phyloP scores from a whole-genome alignment of 2,888 invertebrate species.

The Hanleya hanleyi region DNA sequence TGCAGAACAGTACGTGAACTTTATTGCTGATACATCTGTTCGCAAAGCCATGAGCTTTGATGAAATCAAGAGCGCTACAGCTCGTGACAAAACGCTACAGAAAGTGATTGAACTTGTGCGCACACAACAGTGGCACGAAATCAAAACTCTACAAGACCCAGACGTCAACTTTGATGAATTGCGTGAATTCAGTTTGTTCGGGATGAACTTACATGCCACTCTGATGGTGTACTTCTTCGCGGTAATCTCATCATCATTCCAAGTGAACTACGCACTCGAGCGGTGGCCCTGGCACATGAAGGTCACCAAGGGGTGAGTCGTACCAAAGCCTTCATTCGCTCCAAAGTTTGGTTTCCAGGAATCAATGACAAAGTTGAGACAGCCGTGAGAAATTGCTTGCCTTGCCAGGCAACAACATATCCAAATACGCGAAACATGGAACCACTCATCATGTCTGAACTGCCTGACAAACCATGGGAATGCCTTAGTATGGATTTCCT shows the following conservation, averaged over 20 bases:
- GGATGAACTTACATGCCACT: slow-evolving; percentile 6
- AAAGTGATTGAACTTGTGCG: slow-evolving; percentile 1
- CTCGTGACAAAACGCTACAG: not conserved
- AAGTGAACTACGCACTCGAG: not conserved
- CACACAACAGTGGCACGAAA: not conserved
- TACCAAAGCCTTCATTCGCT: too few relatives aligned
- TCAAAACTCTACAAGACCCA: not conserved
- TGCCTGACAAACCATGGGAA: slow-evolving; percentile 25
- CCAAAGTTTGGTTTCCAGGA: slow-evolving; percentile 35
- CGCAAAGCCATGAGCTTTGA: slow-evolving; percentile 17
- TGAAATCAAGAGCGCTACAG: not conserved
- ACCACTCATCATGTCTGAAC: slow-evolving; percentile 23
- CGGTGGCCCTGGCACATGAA: slow-evolving; percentile 27
- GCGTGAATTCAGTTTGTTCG: not conserved
- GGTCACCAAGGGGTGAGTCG: slow-evolving; percentile 37
- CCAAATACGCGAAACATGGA: slow-evolving; percentile 5
- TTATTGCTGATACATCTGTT: slow-evolving; percentile 18
- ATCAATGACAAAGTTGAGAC: slow-evolving; percentile 16
- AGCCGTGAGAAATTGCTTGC: slow-evolving; percentile 19
- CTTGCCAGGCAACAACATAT: slow-evolving; percentile 20
- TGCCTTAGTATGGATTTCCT: slow-evolving; percentile 17
- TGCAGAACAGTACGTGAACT: slow-evolving; percentile 36
- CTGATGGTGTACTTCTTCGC: not conserved
- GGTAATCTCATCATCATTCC: not conserved
- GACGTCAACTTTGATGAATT: not conserved